Conservation (phyloP, 2,888 invertebrate species). For the Mantis religiosa region DNA sequence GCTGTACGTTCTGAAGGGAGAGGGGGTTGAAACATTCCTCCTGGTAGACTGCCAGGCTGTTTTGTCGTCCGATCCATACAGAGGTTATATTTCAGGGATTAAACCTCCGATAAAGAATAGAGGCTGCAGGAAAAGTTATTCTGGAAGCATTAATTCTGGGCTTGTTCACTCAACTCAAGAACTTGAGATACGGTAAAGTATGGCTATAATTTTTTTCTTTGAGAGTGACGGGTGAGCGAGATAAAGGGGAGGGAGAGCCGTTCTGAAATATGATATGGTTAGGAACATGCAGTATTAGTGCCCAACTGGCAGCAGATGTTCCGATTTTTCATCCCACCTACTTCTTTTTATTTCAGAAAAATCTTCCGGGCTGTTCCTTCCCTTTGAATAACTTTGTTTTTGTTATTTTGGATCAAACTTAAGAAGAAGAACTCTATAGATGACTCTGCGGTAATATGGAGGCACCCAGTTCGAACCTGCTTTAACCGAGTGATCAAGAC, state of each 20-base stretch:
- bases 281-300: background rate
- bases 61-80: background rate
- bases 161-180: background rate
- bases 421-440: too few relatives aligned
- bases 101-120: background rate
- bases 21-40: too few relatives aligned
- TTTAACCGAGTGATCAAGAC: too few relatives aligned
- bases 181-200: background rate
- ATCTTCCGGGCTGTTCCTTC: background rate
- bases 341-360: background rate
- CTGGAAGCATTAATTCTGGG: background rate
- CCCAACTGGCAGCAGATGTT: background rate
- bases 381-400: background rate
- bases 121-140: background rate
- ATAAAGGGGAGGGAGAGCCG: background rate
- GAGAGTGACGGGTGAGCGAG: background rate
- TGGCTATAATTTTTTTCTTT: background rate
- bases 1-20: background rate
- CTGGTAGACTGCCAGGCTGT: background rate
- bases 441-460: too few relatives aligned
- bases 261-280: background rate
- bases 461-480: too few relatives aligned
- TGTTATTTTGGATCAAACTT: too few relatives aligned
- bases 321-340: background rate
- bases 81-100: background rate